Percentiles rank a stretch among this genome's conserved stretches.
These are phyloP conservation scores for Bagarius yarrelli DNA, from an alignment of 2,113 vertebrate genomes.

Conservation along the genomic window DNA sequence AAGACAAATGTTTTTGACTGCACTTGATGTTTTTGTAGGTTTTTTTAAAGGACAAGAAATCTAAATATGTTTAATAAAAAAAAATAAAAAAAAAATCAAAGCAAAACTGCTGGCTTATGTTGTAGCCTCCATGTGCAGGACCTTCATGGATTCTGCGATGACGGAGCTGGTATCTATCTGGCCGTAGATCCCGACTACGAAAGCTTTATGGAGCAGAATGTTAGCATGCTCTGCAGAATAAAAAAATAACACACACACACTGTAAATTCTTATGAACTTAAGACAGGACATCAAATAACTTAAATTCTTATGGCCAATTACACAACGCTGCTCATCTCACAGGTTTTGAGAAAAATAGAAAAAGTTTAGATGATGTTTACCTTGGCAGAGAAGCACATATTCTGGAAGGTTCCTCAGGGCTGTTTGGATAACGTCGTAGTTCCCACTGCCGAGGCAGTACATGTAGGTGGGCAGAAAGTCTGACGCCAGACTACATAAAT, in stretches of 20 bases:
- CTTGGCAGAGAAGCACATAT: slow-evolving; percentile 94
- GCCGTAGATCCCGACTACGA: slow-evolving; percentile 93
- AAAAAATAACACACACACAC: neutral
- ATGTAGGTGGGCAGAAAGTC: slow-evolving; percentile 96
- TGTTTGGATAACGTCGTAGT: slow-evolving; percentile 94
- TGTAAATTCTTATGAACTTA: neutral
- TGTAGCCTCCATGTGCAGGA: slow-evolving; percentile 92
- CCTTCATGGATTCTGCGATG: slow-evolving; percentile 91
- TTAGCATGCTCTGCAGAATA: slow-evolving; percentile 83
- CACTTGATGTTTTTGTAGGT: neutral
- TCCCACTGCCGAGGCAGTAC: slow-evolving; percentile 92
- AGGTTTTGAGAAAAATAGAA: neutral
- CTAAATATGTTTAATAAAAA: neutral
- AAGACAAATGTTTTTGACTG: neutral
- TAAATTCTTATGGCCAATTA: neutral
- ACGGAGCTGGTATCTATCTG: slow-evolving; percentile 93
- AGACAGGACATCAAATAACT: neutral
- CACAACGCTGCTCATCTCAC: neutral
- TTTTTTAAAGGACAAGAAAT: too few relatives aligned
- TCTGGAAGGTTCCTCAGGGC: slow-evolving; percentile 91
- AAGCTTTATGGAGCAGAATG: slow-evolving; percentile 89
- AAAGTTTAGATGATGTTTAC: slow-evolving; percentile 58
- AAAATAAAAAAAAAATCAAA: neutral
- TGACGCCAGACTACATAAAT: slow-evolving; percentile 77
- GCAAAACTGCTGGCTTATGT: slow-evolving; percentile 67